A percentile compares a stretch with the other conserved stretches of the same genome.
These are phyloP conservation scores for Eupithecia tripunctaria DNA, from an alignment of 2,888 invertebrate species.

Conservation along the genomic window DNA sequence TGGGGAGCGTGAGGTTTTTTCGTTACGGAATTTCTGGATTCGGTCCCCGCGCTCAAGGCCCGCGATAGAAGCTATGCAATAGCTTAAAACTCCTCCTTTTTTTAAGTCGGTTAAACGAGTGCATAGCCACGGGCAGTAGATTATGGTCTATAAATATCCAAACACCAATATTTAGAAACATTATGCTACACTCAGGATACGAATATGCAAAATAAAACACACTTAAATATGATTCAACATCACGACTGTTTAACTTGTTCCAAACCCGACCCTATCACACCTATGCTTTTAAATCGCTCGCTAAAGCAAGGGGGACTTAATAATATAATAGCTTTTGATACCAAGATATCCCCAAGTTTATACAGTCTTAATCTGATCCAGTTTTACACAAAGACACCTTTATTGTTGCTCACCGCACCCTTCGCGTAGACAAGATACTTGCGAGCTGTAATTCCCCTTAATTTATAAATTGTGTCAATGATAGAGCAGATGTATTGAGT, in stretches of 20 bases:
- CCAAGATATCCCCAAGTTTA: constrained; percentile 61
- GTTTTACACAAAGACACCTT: constrained; percentile 61
- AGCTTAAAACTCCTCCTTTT: too few relatives aligned
- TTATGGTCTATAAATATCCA: background rate
- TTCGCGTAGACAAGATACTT: constrained; percentile 54
- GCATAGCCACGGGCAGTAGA: background rate
- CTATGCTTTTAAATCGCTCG: constrained; percentile 28
- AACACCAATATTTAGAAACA: background rate
- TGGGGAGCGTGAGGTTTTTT: too few relatives aligned
- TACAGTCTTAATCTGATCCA: constrained; percentile 68
- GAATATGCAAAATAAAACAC: background rate
- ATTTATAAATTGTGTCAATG: constrained; percentile 65
- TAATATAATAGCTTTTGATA: constrained; percentile 42
- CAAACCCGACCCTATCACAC: constrained; percentile 43
- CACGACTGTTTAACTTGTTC: constrained; percentile 54
- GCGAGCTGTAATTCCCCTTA: constrained; percentile 61
- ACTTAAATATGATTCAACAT: constrained; percentile 19
- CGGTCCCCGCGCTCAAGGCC: too few relatives aligned
- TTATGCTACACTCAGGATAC: background rate
- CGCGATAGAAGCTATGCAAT: too few relatives aligned
- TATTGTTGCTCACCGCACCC: constrained; percentile 73
- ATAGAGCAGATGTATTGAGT: constrained; percentile 64
- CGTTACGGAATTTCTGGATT: too few relatives aligned
- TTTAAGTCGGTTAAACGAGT: too few relatives aligned
- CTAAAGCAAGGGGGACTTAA: constrained; percentile 34